phyloP scores from a whole-genome alignment of 2,888 invertebrate species.

The Myathropa florea region DNA sequence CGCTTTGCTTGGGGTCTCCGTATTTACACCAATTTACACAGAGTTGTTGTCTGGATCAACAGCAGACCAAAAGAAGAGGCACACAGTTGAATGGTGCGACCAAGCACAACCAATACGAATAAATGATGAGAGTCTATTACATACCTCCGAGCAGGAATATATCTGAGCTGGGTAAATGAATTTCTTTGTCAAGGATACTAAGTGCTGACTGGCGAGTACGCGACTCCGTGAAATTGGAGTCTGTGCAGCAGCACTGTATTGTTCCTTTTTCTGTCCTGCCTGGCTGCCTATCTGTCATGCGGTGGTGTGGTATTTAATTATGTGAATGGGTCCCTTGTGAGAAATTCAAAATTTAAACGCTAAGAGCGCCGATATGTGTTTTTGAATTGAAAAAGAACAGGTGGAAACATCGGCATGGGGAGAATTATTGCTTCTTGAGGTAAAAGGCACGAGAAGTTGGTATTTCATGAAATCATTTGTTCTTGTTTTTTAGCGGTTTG shows the following conservation, averaged over 20 bases:
- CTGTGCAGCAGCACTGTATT: conserved; percentile 5
- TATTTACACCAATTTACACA: conserved; percentile 49
- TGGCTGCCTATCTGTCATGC: conserved; percentile 34
- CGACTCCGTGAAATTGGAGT: not conserved
- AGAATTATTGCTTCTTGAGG: no score
- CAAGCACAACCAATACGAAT: conserved; percentile 54
- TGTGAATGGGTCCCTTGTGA: conserved; percentile 37
- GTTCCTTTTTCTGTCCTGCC: not conserved
- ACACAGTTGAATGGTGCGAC: conserved; percentile 5
- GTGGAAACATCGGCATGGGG: not conserved
- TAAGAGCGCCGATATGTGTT: not conserved
- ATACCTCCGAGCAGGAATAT: conserved; percentile 42
- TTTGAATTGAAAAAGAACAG: not conserved
- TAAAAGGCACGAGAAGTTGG: no score
- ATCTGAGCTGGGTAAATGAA: conserved; percentile 56
- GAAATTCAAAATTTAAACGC: conserved; percentile 43
- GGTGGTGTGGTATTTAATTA: conserved; percentile 42
- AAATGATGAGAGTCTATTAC: conserved; percentile 58
- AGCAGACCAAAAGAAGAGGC: conserved; percentile 15
- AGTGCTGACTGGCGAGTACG: not conserved
- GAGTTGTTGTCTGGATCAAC: conserved; percentile 29
- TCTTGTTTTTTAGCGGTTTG: not conserved
- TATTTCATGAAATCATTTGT: not conserved
- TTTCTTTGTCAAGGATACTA: conserved; percentile 65
- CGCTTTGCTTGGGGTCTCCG: conserved; percentile 63